Evolutionary conservation across 2,797 vertebrate species (phyloP), one percentile per base, ranked within the genome.

Genomic region (Dromococcyx pavoninus): DNA sequence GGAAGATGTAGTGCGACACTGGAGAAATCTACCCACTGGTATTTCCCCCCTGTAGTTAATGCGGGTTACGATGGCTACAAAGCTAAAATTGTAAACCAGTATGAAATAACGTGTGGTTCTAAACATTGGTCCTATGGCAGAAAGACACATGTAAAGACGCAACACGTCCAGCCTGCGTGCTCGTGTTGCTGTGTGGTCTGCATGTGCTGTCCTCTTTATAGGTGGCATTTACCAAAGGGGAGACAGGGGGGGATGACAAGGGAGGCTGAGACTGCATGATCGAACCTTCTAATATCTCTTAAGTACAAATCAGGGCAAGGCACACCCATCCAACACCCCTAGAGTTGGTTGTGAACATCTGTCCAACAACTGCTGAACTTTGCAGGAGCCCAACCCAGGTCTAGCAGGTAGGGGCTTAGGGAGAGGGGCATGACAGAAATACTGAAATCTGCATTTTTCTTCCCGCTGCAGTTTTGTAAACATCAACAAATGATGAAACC

Each of bases 381-480:
- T 96, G 51, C 75, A 71, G 92, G 88, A 96, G 54, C 30, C 86
- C 64, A n/a, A 85, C 69, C 12, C 41, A 50, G 87, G 77, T 46
- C 70, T 53, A 44, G 89, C 69, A 84, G 88, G 85, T 96, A 97
- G 91, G 78, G 91, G 83, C 89, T 96, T 70, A 62, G 86, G 53
- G 89, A 95, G 88, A 24, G 9, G 81, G 89, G 70, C 91, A 58
- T 91, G 92, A 92, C 56, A 76, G 67, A 88, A 96, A 94, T 94
- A 93, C 96, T 98, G 97, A 98, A 96, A 97, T 97, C 81, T 97
- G 93, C 93, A 23, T 97, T 96, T 97, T 96, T 97, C 96, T 98
- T 90, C 97, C 97, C 94, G 3, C 98, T 98, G 89, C 97, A 98
- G 98, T 96, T 97, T 96, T 90, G 88, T 97, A 97, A 98, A 95